Percentiles rank a stretch among this genome's conserved stretches.
Conservation (phyloP, 2,797 vertebrate species). For the Sebastes trivittatus region DNA sequence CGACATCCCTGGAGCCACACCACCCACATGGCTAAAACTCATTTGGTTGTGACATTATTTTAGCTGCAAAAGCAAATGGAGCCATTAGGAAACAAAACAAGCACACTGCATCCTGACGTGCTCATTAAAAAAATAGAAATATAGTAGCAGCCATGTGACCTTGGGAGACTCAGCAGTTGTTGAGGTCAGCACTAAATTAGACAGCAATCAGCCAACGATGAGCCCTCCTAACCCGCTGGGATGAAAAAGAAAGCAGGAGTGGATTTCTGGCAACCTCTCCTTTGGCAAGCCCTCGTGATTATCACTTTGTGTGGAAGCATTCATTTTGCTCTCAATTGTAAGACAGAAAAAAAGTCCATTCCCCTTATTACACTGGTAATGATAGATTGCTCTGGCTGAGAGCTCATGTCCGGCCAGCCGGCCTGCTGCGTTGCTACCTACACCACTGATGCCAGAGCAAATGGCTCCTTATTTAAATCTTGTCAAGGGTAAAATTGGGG, state of each 20-base stretch:
- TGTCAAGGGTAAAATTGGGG: conserved; percentile 76
- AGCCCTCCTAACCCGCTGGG: conserved; percentile 49
- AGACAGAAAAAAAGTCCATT: conserved; percentile 67
- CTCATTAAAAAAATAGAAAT: conserved; percentile 28
- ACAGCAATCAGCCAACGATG: conserved; percentile 60
- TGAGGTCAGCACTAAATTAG: conserved; percentile 56
- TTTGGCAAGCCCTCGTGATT: conserved; percentile 74
- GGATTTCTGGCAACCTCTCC: conserved; percentile 58
- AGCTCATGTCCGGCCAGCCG: conserved; percentile 58
- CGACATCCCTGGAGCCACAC: not conserved
- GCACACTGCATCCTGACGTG: not conserved
- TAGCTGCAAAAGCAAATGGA: not conserved
- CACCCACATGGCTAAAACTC: not conserved
- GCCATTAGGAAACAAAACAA: not conserved
- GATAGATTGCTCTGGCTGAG: conserved; percentile 75
- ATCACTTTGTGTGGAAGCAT: conserved; percentile 79
- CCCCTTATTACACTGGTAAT: conserved; percentile 78
- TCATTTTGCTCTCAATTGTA: conserved; percentile 81
- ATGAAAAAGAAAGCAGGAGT: conserved; percentile 57
- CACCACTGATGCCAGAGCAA: conserved; percentile 72
- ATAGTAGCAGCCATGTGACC: conserved; percentile 40
- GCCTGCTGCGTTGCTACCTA: conserved; percentile 69
- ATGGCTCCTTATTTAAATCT: conserved; percentile 74
- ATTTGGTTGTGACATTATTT: not conserved
- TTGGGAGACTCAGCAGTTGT: conserved; percentile 33